Evolutionary conservation across 2,797 vertebrate genomes (phyloP), one percentile per base, ranked within the genome.

Genomic region (Protosalanx chinensis): DNA sequence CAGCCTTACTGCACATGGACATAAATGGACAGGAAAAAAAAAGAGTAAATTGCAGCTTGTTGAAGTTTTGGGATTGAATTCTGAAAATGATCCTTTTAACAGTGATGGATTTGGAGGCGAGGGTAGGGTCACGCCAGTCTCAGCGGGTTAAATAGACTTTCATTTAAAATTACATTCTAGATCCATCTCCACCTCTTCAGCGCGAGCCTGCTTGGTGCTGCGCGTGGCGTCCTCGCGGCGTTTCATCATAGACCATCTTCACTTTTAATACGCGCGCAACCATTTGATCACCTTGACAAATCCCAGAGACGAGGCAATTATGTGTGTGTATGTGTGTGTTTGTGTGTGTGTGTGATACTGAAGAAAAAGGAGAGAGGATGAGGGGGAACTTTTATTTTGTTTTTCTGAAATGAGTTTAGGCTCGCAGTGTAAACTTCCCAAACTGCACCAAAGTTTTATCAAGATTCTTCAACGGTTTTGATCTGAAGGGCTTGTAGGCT

Each of bases 21-120:
- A 88, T 84, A 84, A 82, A 82, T 78, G 84, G 81, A 79, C 74
- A 77, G 72, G n/a, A n/a, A n/a, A 27, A 68, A 18, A 32, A 82
- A 83, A 88, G 90, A 88, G 88, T 88, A 90, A 93, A 93, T 88
- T 93, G 92, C 89, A 91, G 89, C 91, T 92, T 91, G 90, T 89
- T 92, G 86, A 92, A 93, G 91, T 92, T 93, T 92, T 90, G 90
- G 87, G 91, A 89, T 90, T 93, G 91, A 91, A 93, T 92, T 92
- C 89, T 92, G 90, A 92, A 92, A 93, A 93, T 89, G 91, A 94
- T 92, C 81, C 89, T 92, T 92, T 91, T 91, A 92, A 90, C 89
- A 90, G 88, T 89, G 85, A 91, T 93, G 92, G 91, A 85, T 90
- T 88, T 85, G 86, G 88, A 91, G 91, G 87, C 85, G 86, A 86